Evolutionary conservation across 2,888 invertebrate genomes (phyloP), one percentile per base, ranked within the genome.

Genomic region (Apomyelois bistriatella): DNA sequence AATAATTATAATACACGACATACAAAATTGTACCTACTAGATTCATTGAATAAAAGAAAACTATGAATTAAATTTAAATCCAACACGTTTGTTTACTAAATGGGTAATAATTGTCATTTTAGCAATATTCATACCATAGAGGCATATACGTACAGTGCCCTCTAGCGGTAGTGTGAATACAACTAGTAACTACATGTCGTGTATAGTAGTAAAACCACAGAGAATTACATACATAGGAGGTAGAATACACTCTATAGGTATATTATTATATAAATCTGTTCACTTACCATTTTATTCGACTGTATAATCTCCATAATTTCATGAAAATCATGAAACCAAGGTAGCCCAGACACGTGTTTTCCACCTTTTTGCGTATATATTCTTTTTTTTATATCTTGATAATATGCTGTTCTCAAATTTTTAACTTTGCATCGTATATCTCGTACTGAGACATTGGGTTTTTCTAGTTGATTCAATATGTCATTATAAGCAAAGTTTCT

Each of bases 391-490:
- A 53, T 1, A 37, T 54, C 53, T 35, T 43, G 32, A 36, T 54
- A 51, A 48, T 53, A 57, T 8, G 46, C 53, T 4, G 52, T 52
- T 15, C 54, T 48, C 3, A 54, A 32, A 47, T 54, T 57, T 30
- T 57, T 54, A 8, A 57, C 48, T 54, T 54, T 56, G 16, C 28
- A 16, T 40, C 48, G 41, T 5, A 57, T 41, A 17, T 54, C 54
- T 17, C 38, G 12, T 43, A 43, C 30, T 6, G 54, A 43, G 10
- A 54, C 22, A 1, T 35, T 12, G 1, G 47, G 40, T 13, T 42
- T 47, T 2, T 43, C 32, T 48, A 54, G 48, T 41, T 48, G 30
- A n/a, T 35, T 36, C 13, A 53, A 8, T 2, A 57, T 57, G 12
- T 9, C 3, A 7, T 43, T 17, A 40, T 54, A 54, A 6, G 57